Evolutionary conservation across 37 sponge, comb jelly and placozoan genomes (phyloP).

Genomic region (Oscarella lobularis): DNA sequence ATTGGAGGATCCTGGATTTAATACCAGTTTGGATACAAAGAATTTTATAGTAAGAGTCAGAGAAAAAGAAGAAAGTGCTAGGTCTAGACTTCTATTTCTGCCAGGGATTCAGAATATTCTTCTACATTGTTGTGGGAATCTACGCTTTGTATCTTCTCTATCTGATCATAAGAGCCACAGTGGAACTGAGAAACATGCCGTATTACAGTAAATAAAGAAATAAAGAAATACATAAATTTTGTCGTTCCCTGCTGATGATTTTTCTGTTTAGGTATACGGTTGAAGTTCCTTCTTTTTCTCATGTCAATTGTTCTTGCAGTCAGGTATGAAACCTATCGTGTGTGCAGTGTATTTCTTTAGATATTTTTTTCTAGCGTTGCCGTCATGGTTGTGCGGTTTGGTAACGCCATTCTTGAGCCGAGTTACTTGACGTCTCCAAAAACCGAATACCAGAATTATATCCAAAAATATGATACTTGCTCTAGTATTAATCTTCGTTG

Average conservation of each 20-base stretch:
- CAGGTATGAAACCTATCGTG: not conserved
- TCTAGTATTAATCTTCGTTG: too few relatives aligned
- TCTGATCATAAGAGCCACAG: not conserved
- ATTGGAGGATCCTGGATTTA: not conserved
- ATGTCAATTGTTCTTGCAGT: not conserved
- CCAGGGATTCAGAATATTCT: not conserved
- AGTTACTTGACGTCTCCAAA: not conserved
- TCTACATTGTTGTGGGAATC: not conserved
- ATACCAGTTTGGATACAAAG: not conserved
- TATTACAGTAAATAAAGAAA: too few relatives aligned
- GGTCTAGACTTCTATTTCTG: too few relatives aligned
- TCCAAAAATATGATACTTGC: too few relatives aligned
- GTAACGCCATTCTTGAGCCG: not conserved
- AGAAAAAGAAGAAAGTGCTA: too few relatives aligned
- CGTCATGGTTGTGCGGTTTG: not conserved
- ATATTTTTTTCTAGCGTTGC: not conserved
- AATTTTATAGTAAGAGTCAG: not conserved
- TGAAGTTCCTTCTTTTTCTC: not conserved
- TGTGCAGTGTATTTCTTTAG: too few relatives aligned
- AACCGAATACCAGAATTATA: not conserved
- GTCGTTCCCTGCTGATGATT: too few relatives aligned
- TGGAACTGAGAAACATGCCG: not conserved
- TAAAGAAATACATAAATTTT: too few relatives aligned
- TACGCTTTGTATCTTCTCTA: not conserved
- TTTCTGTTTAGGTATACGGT: not conserved